Conservation (phyloP, 2,113 vertebrate species). For the Corythornis madagascariensis region DNA sequence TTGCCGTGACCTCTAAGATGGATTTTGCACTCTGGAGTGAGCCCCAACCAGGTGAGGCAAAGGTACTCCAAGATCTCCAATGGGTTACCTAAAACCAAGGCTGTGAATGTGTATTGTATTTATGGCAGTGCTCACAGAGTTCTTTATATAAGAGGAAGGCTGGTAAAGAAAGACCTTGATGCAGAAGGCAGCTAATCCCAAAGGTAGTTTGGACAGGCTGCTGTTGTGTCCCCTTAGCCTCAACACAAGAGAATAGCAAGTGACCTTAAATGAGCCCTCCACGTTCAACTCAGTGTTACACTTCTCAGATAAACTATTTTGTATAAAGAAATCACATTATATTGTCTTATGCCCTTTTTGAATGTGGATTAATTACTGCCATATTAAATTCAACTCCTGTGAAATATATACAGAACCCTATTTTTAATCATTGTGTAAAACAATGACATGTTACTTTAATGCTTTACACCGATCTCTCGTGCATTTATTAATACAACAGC, state of each 20-base stretch:
- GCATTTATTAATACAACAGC: not conserved
- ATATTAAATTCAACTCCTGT: conserved; percentile 27
- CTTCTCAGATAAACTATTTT: not conserved
- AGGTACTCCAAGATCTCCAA: not conserved
- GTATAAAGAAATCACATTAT: not conserved
- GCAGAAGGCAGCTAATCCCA: not conserved
- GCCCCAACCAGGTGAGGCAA: not conserved
- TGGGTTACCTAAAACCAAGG: not conserved
- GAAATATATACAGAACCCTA: conserved; percentile 20
- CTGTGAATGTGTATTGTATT: too few relatives aligned
- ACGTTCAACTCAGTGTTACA: not conserved
- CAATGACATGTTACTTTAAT: conserved; percentile 30
- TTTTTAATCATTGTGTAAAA: conserved; percentile 44
- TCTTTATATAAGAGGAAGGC: not conserved
- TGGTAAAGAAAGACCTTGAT: not conserved
- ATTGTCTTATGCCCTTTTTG: not conserved
- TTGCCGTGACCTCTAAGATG: not conserved
- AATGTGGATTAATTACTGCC: conserved; percentile 14
- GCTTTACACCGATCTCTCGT: not conserved
- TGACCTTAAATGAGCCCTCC: conserved; percentile 11
- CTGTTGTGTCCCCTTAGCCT: not conserved
- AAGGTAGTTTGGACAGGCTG: not conserved
- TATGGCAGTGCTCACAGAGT: not conserved
- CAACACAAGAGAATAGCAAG: not conserved
- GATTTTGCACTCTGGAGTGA: not conserved